Percentiles rank a stretch among this genome's conserved stretches.
These are phyloP conservation scores for Philereme vetulata DNA, from an alignment of 2,888 invertebrate genomes.

Conservation along the genomic window DNA sequence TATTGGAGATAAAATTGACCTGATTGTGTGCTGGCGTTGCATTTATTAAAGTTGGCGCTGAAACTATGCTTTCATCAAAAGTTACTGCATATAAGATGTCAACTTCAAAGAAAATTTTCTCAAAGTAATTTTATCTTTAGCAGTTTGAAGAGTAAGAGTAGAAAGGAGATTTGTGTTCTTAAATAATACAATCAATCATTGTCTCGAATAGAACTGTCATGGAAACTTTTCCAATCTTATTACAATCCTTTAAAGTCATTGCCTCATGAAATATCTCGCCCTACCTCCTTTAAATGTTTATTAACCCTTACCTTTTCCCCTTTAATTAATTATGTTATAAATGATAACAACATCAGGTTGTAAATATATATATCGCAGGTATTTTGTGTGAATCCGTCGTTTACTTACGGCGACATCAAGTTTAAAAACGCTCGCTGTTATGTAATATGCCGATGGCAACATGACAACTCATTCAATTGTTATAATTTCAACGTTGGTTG, in stretches of 20 bases:
- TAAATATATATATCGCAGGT: no score
- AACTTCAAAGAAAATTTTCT: background rate
- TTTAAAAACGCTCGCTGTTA: no score
- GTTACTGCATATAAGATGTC: constrained; percentile 1
- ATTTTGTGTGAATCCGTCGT: no score
- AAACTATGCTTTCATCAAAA: constrained; percentile 20
- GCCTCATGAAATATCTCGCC: no score
- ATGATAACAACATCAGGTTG: no score
- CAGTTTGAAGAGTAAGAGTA: background rate
- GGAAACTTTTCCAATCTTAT: constrained; percentile 38
- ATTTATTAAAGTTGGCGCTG: constrained; percentile 11
- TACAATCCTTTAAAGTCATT: constrained; percentile 7
- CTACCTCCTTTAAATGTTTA: no score
- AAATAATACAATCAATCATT: constrained; percentile 34
- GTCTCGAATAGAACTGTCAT: constrained; percentile 32
- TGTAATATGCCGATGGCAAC: no score
- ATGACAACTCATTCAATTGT: no score
- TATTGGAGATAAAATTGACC: constrained; percentile 15
- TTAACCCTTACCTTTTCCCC: no score
- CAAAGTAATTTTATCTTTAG: background rate
- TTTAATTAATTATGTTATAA: no score
- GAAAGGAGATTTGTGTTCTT: background rate
- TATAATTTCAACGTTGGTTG: no score
- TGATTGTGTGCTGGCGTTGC: constrained; percentile 16
- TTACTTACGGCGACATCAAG: no score